phyloP scores from a whole-genome alignment of 2,888 invertebrate species.

The Lasius platythorax region DNA sequence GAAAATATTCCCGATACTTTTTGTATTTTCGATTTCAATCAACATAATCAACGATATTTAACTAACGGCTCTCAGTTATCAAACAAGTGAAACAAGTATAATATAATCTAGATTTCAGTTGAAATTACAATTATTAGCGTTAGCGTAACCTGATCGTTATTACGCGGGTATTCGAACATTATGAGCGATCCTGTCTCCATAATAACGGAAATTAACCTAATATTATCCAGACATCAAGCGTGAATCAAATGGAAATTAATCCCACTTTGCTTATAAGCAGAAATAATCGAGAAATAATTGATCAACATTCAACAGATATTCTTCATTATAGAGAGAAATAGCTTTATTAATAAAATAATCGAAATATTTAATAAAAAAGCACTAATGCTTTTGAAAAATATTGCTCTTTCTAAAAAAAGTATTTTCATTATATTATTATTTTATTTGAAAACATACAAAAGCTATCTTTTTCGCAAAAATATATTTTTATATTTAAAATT shows the following conservation, averaged over 20 bases:
- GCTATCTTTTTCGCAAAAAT: too few species aligned
- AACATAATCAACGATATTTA: not conserved
- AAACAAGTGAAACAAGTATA: not conserved
- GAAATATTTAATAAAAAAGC: not conserved
- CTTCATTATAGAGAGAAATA: constrained; percentile 1
- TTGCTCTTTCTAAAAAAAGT: not conserved
- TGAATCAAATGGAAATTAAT: constrained; percentile 40
- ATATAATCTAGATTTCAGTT: not conserved
- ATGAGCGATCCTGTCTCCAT: constrained; percentile 16
- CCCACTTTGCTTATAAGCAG: constrained; percentile 25
- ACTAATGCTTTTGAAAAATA: not conserved
- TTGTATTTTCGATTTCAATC: not conserved
- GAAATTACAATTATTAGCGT: constrained; percentile 24
- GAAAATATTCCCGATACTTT: not conserved
- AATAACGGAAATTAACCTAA: constrained; percentile 38
- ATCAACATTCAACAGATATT: constrained; percentile 9
- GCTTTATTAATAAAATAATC: not conserved
- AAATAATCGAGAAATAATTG: not conserved
- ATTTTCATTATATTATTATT: not conserved
- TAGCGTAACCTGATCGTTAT: constrained; percentile 6
- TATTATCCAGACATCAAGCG: constrained; percentile 33
- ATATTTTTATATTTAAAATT: not conserved
- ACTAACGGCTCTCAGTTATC: not conserved
- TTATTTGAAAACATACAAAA: not conserved
- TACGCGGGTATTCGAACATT: constrained; percentile 1